These are phyloP conservation scores for Aphaenogaster rudis DNA, from an alignment of 1,140 invertebrate species.

Conservation along the genomic window DNA sequence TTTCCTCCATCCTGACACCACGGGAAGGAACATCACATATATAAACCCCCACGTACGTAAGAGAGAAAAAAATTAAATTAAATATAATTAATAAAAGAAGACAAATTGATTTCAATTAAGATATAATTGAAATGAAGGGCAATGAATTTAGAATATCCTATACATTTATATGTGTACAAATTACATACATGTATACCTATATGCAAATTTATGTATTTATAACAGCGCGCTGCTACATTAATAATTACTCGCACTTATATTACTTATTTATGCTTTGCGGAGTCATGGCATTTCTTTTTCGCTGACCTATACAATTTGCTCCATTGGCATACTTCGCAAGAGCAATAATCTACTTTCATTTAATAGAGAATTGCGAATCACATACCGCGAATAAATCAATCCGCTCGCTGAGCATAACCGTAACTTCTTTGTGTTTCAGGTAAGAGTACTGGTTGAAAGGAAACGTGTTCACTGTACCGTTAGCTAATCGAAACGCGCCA, in stretches of 20 bases:
- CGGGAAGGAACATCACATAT: no score
- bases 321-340: constrained; percentile 17
- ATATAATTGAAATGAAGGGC: not conserved
- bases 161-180: not conserved
- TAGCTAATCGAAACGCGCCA: constrained; percentile 15
- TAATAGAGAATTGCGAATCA: constrained; percentile 16
- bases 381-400: constrained; percentile 21
- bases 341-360: constrained; percentile 19
- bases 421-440: constrained; percentile 65
- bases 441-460: constrained; percentile 36
- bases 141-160: not conserved
- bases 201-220: not conserved
- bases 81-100: not conserved
- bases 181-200: not conserved
- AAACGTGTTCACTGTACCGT: constrained; percentile 1
- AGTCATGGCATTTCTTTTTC: not conserved
- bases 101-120: not conserved
- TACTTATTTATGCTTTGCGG: not conserved
- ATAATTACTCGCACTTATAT: not conserved
- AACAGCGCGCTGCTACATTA: not conserved
- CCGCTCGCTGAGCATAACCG: constrained; percentile 10
- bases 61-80: constrained; percentile 1
- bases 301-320: not conserved
- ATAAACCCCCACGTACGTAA: not conserved
- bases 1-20: no score